A percentile compares a stretch with the other conserved stretches of the same genome.
phyloP scores from a whole-genome alignment of 2,888 invertebrate species.

The Lepidocyrtinus sp. region DNA sequence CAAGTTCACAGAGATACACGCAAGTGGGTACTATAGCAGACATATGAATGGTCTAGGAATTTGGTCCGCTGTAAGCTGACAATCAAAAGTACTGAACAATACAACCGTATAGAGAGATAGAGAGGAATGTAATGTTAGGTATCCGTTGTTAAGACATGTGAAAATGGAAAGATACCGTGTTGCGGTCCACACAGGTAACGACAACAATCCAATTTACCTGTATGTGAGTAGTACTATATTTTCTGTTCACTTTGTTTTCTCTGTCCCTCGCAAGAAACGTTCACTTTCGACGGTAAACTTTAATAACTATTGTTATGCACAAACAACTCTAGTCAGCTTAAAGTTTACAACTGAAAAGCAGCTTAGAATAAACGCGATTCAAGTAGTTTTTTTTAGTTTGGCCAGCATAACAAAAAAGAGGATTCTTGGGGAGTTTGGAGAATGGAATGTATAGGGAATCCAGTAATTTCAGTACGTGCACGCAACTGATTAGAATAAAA shows the following conservation, averaged over 20 bases:
- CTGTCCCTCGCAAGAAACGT: slow-evolving; percentile 1
- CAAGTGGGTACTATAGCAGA: no score
- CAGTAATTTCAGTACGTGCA: slow-evolving; percentile 12
- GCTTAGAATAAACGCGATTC: not conserved
- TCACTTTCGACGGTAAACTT: not conserved
- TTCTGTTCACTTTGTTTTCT: not conserved
- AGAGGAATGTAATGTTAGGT: slow-evolving; percentile 10
- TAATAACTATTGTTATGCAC: slow-evolving; percentile 20
- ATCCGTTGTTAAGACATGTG: not conserved
- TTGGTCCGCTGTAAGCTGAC: slow-evolving; percentile 29
- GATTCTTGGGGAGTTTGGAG: not conserved
- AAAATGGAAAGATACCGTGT: slow-evolving; percentile 9
- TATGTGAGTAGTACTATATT: not conserved
- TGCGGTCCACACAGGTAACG: not conserved
- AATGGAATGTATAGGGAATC: slow-evolving; percentile 6
- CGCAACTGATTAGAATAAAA: slow-evolving; percentile 40
- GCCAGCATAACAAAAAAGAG: not conserved
- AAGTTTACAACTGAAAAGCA: not conserved
- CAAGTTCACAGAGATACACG: no score
- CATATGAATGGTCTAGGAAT: no score
- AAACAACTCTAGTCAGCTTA: no score
- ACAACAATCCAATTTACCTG: slow-evolving; percentile 11
- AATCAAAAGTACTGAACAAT: slow-evolving; percentile 38
- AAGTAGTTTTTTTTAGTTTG: not conserved
- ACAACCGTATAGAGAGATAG: slow-evolving; percentile 20